phyloP scores from a whole-genome alignment of 2,888 invertebrate genomes.

The Lamproptera curius region DNA sequence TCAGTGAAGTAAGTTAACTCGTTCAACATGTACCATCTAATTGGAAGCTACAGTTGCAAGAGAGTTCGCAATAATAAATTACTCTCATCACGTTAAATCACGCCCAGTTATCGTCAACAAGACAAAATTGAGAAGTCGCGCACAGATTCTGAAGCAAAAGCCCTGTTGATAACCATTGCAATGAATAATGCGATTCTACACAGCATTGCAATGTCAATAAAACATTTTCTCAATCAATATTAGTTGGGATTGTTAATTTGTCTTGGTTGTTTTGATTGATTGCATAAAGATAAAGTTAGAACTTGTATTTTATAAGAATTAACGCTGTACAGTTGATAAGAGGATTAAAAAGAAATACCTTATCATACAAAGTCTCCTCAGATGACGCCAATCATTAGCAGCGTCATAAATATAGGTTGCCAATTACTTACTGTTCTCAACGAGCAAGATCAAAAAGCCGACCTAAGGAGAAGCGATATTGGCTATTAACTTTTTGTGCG shows the following conservation, averaged over 20 bases:
- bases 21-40: conserved; percentile 46
- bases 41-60: conserved; percentile 61
- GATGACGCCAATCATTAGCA: not conserved
- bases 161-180: too few relatives aligned
- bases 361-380: too few relatives aligned
- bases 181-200: too few relatives aligned
- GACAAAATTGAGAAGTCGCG: conserved; percentile 34
- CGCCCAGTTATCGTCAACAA: conserved; percentile 50
- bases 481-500: conserved; percentile 18
- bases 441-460: not conserved
- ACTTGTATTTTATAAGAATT: too few relatives aligned
- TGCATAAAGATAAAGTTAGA: too few relatives aligned
- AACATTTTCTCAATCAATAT: too few relatives aligned
- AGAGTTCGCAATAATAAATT: conserved; percentile 54
- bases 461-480: conserved; percentile 1
- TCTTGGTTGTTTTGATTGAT: too few relatives aligned
- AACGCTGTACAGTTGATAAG: too few relatives aligned
- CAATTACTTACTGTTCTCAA: not conserved
- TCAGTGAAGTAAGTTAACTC: too few relatives aligned
- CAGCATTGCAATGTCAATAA: too few relatives aligned
- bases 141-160: conserved; percentile 30
- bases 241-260: too few relatives aligned
- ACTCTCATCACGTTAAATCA: conserved; percentile 58
- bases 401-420: not conserved
- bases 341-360: too few relatives aligned